Evolutionary conservation across 2,888 invertebrate species (phyloP).

Genomic region (Desoria tigrina): DNA sequence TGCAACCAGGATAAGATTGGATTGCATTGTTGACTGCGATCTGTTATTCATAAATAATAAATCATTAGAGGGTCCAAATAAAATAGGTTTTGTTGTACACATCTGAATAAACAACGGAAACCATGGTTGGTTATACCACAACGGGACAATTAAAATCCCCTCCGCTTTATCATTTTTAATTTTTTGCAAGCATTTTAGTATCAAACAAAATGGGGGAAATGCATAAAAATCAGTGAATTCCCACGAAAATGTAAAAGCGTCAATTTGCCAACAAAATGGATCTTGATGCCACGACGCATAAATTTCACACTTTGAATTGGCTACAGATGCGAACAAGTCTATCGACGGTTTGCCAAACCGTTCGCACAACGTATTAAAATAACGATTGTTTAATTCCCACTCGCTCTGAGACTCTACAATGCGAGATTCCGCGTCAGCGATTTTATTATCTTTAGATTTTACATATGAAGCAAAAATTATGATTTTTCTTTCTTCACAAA

Average conservation of each 20-base stretch:
- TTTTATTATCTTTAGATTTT: no score
- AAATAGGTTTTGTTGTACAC: background rate
- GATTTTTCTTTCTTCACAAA: no score
- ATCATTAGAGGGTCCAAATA: background rate
- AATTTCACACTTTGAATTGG: slow-evolving; percentile 13
- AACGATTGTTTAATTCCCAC: no score
- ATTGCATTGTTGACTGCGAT: background rate
- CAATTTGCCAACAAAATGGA: slow-evolving; percentile 14
- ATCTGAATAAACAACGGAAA: slow-evolving; percentile 19
- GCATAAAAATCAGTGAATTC: slow-evolving; percentile 14
- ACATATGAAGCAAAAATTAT: no score
- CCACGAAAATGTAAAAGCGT: slow-evolving; percentile 30
- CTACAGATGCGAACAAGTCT: slow-evolving; percentile 24
- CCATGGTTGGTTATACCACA: slow-evolving; percentile 28
- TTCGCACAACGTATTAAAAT: background rate
- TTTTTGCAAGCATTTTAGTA: slow-evolving; percentile 15
- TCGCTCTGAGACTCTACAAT: no score
- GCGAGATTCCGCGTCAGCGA: no score
- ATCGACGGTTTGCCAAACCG: slow-evolving; percentile 4
- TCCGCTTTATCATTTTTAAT: slow-evolving; percentile 19
- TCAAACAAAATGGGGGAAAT: slow-evolving; percentile 28
- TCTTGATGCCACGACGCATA: slow-evolving; percentile 26
- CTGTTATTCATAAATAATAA: no score
- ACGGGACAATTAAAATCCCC: slow-evolving; percentile 26
- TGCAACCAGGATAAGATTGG: slow-evolving; percentile 10